Base-by-base conservation (phyloP, 2,113 vertebrate genomes). In the Atractosteus spatula region DNA sequence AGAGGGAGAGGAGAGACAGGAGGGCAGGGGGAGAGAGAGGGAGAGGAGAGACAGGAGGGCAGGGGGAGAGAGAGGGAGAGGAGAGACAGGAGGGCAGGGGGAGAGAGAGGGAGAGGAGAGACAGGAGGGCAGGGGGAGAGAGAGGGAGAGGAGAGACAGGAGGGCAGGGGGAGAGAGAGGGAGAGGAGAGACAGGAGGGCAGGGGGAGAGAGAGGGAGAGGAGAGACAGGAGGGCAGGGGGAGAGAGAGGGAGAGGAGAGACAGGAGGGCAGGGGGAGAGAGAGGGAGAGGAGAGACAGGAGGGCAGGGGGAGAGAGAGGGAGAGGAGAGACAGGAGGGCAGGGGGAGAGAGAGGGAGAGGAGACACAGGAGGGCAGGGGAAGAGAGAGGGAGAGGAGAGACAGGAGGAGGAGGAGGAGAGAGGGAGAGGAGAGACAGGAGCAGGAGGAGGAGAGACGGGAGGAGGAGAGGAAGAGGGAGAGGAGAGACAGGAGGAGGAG, bases 111-210 rank as follows among this genome's bases (percentile, higher is more conserved):
- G 17, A 29, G 17, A 29, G 17, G 17, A 29, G 17, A 73, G 69
- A 70, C 61, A 56, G 66, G 62, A 44, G 74, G 59, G 61, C 55
- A 75, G 41, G 69, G 42, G 64, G 70, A 66, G 55, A 13, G n/a
- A 14, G 65, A 29, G 14, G 62, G 69, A 74, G 64, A 14, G 54
- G 42, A n/a, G 42, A 29, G 17, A 29, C 17, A 29, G 17, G 17
- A 29, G 17, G 17, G 17, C 17, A 29, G 17, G 17, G 17, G 17
- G 17, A 29, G 17, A 29, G 17, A 29, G 17, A 29, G 17, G 17
- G 1, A 1, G 17, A 29, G 17, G 17, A 29, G 17, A n/a, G n/a
- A n/a, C n/a, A n/a, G n/a, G n/a, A n/a, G n/a, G n/a, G n/a, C n/a
- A n/a, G n/a, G n/a, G n/a, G n/a, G n/a, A n/a, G n/a, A n/a, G 17